Base-by-base conservation (phyloP, 1,140 invertebrate genomes). In the Drosophila eugracilis region DNA sequence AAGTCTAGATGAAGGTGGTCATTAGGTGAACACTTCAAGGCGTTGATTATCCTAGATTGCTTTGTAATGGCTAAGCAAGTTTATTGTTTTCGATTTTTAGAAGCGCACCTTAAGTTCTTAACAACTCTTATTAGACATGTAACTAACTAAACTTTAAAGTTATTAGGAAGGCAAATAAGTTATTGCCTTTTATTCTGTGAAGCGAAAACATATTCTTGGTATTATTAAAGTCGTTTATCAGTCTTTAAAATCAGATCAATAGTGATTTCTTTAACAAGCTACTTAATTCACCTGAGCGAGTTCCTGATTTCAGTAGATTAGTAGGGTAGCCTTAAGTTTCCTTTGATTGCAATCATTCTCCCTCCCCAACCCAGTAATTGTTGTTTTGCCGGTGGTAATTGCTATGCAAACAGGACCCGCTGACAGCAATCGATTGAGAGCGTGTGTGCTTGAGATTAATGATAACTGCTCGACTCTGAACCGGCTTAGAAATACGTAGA, bases 361-460 rank as follows among this genome's bases (percentile, higher is more conserved):
- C 30, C 10, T 37, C 34, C 15, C 14, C n/a, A 0, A 12, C 53
- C 28, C 49, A 14, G 12, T 26, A 62, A 30, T 62, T 65, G 15
- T 26, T 60, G 45, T 66, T 63, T 44, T 5, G 7, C 26, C 45
- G 10, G 34, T 60, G 69, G 39, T 60, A 60, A 72, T 72, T 72
- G 47, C 45, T 28, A 57, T 19, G 2, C 47, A 50, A 66, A 69
- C 60, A 22, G 21, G 12, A 36, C 15, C 47, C 37, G 21, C 22
- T 36, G 66, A 59, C 53, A 60, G 39, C 45, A 60, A 72, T 72
- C 54, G 58, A 60, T 72, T 52, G 28, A 24, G 37, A 48, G 30
- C 7, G 12, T 44, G 22, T 41, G 47, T 49, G 60, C 47, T 66
- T 37, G 47, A 69, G 60, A 69, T 66, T 69, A 66, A 66, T 66